Conservation (phyloP, 2,888 invertebrate genomes). For the Frankliniella fusca region DNA sequence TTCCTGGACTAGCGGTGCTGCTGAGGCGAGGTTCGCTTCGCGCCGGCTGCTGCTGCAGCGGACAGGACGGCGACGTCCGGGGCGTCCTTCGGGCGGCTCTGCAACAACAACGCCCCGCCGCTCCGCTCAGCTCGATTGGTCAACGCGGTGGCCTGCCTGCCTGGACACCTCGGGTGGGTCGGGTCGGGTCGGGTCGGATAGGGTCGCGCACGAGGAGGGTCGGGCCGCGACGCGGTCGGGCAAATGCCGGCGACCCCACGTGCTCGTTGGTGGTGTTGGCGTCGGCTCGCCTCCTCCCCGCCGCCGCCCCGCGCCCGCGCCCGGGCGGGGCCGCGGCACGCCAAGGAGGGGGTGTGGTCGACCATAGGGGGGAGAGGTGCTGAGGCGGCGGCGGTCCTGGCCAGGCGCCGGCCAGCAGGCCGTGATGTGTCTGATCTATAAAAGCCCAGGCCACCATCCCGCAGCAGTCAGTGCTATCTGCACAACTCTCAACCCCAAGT, state of each 20-base stretch:
- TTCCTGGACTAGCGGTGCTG: too few relatives aligned
- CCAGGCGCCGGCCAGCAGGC: too few relatives aligned
- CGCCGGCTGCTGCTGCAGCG: background rate
- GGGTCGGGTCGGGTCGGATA: background rate
- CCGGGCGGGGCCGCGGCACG: background rate
- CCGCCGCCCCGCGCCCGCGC: too few relatives aligned
- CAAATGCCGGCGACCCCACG: conserved; percentile 14
- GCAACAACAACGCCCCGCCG: background rate
- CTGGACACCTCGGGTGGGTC: background rate
- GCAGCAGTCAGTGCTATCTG: conserved; percentile 1
- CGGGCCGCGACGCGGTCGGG: background rate
- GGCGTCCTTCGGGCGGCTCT: background rate
- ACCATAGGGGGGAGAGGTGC: background rate
- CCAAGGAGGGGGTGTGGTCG: background rate
- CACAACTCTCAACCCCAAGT: conserved; percentile 19
- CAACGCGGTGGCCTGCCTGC: background rate
- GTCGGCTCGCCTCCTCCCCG: too few relatives aligned
- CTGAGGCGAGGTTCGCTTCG: background rate
- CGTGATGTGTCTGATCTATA: background rate
- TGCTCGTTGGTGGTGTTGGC: background rate
- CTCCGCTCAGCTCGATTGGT: background rate
- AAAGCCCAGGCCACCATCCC: background rate
- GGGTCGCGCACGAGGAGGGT: background rate
- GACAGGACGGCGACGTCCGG: background rate
- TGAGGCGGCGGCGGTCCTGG: background rate